Evolutionary conservation across 2,888 invertebrate species (phyloP).

Genomic region (Dermolepida albohirtum): DNA sequence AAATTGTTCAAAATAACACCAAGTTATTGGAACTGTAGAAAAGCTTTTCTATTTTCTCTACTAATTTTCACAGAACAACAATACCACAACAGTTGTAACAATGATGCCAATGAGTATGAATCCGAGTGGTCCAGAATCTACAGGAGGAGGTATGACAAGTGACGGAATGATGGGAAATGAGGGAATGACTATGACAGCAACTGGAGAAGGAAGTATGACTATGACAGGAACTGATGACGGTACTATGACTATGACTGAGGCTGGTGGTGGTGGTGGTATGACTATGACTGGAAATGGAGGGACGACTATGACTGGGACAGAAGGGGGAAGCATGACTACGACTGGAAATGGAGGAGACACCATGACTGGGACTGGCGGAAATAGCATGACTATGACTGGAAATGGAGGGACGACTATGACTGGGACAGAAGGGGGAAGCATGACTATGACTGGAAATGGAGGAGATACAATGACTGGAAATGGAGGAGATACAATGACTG

Average conservation of each 20-base stretch:
- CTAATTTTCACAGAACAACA: slow-evolving; percentile 39
- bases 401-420: slow-evolving; percentile 25
- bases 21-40: too few species aligned
- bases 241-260: slow-evolving; percentile 54
- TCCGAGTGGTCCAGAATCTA: slow-evolving; percentile 52
- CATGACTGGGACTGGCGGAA: slow-evolving; percentile 42
- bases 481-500: slow-evolving; percentile 52
- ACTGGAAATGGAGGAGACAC: slow-evolving; percentile 36
- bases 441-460: slow-evolving; percentile 54
- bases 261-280: slow-evolving; percentile 57
- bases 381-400: slow-evolving; percentile 42
- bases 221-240: slow-evolving; percentile 55
- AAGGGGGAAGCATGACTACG: slow-evolving; percentile 42
- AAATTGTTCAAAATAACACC: too few species aligned
- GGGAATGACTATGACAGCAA: slow-evolving; percentile 63
- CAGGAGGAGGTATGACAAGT: slow-evolving; percentile 56
- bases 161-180: slow-evolving; percentile 60
- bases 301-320: slow-evolving; percentile 61
- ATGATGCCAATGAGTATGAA: slow-evolving; percentile 66
- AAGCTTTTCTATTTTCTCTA: neutral
- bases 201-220: slow-evolving; percentile 32
- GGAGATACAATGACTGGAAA: slow-evolving; percentile 59
- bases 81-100: slow-evolving; percentile 58
- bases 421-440: slow-evolving; percentile 43
- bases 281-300: slow-evolving; percentile 62